Conservation (phyloP, 2,797 vertebrate species). For the Petrocephalus sullivani region DNA sequence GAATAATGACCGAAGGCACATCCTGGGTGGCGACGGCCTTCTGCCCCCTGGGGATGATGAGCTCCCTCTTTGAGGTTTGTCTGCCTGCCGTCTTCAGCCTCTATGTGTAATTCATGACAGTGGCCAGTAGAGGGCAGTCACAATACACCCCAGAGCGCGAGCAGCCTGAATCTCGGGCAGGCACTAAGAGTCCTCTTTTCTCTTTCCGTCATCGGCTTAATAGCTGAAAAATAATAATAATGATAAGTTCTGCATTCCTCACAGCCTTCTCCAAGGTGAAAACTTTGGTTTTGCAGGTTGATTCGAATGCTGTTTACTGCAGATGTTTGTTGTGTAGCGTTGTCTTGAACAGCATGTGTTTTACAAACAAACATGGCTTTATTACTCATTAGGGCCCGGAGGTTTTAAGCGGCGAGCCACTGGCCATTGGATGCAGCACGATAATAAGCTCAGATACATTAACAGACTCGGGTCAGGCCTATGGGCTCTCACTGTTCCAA, state of each 20-base stretch:
- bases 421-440: background rate
- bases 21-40: background rate
- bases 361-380: slow-evolving; percentile 35
- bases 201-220: slow-evolving; percentile 14
- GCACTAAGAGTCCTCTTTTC: background rate
- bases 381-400: slow-evolving; percentile 22
- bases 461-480: background rate
- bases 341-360: slow-evolving; percentile 39
- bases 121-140: slow-evolving; percentile 60
- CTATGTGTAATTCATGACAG: slow-evolving; percentile 8
- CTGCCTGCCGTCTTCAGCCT: slow-evolving; percentile 3
- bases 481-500: background rate
- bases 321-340: slow-evolving; percentile 43
- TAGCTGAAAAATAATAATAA: slow-evolving; percentile 35
- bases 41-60: background rate
- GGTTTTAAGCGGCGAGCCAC: background rate
- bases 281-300: slow-evolving; percentile 42
- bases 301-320: slow-evolving; percentile 45
- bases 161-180: slow-evolving; percentile 19
- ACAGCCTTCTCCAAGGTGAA: slow-evolving; percentile 30
- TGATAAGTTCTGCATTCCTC: slow-evolving; percentile 42
- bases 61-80: background rate
- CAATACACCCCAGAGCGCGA: slow-evolving; percentile 40
- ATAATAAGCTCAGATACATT: background rate
- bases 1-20: background rate